Evolutionary conservation across 2,888 invertebrate genomes (phyloP), one percentile per base, ranked within the genome.

Genomic region (Smittia aterrima): DNA sequence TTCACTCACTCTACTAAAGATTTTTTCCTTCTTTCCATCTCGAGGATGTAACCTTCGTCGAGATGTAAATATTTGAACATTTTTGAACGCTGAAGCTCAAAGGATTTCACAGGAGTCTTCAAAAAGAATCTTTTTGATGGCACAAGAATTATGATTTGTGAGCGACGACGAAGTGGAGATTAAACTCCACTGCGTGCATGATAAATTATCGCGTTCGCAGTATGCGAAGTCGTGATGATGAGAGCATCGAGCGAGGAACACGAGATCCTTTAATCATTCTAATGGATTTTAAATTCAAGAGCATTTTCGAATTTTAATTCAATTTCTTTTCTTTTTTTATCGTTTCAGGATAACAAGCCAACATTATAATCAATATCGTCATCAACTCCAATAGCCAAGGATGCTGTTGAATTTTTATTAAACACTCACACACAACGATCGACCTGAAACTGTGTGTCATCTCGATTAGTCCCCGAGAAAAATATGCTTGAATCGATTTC

Each of bases 401-500:
- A 64, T 64, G 64, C 64, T 22, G 27, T 16, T 16, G 27, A 64
- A 64, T 20, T 64, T 64, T 27, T 20, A 64, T 64, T 64, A 64
- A 64, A 64, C 47, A 47, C 20, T 13, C 58, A 58, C 22, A 58
- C 22, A 58, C 58, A 22, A 58, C 7, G 22, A 2, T 22, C 9
- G 20, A 22, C 9, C 22, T 58, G 25, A 27, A 22, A 64, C 20
- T 25, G 64, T 64, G 64, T 64, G 64, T 64, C 7, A 25, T 64
- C 27, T 64, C 27, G 22, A 18, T n/a, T 64, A 7, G 25, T 58
- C 3, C n/a, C n/a, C 58, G 18, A 58, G 22, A 58, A 22, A 58
- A 67, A 67, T 20, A 67, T 67, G 67, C 67, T 67, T 67, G 18
- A 67, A 67, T 22, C 64, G n/a, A 64, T 25, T 25, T 13, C 64